Conservation (phyloP, 2,888 invertebrate genomes). For the Fragum whitleyi region DNA sequence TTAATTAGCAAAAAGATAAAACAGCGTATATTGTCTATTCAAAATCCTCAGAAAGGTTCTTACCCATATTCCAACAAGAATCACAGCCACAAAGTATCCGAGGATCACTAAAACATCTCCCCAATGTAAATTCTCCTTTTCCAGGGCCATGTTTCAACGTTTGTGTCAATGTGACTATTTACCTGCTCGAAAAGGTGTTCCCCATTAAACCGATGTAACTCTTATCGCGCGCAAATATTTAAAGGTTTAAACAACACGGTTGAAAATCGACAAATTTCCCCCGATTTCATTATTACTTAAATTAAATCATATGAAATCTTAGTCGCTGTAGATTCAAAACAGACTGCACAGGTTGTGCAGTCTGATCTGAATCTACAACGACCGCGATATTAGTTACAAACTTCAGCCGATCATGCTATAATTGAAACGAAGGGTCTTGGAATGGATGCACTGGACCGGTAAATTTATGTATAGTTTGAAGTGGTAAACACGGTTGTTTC, state of each 20-base stretch:
- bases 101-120: conserved; percentile 73
- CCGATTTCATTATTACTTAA: not conserved
- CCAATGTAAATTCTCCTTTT: conserved; percentile 61
- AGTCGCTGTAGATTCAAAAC: not conserved
- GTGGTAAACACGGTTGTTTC: not conserved
- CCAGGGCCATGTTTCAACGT: conserved; percentile 22
- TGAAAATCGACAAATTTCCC: not conserved
- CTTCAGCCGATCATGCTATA: not conserved
- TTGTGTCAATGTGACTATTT: not conserved
- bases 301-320: not conserved
- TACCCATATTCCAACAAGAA: conserved; percentile 71
- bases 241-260: not conserved
- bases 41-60: conserved; percentile 30
- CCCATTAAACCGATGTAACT: not conserved
- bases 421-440: not conserved
- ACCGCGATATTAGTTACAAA: not conserved
- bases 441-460: not conserved
- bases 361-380: not conserved
- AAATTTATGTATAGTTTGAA: not conserved
- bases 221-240: not conserved
- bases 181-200: not conserved
- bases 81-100: conserved; percentile 71
- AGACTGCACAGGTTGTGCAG: not conserved
- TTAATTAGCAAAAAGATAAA: too few relatives aligned
- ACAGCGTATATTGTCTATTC: too few relatives aligned